Conservation (phyloP, 92 coral and sea anemone species). For the Epizoanthus rinbou region DNA sequence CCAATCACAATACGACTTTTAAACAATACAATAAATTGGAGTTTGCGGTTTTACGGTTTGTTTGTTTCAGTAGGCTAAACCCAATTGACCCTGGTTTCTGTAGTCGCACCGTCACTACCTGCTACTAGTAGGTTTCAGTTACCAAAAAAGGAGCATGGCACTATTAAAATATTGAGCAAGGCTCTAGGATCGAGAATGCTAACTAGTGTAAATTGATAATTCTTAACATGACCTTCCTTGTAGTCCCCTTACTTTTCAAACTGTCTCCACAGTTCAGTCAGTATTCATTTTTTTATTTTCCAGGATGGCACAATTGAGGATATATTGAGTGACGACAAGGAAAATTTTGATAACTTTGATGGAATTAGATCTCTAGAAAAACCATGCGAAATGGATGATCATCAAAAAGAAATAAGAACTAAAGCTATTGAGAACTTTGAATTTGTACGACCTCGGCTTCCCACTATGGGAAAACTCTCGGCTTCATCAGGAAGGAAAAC, state of each 20-base stretch:
- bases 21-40: too few species aligned
- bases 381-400: conserved; percentile 24
- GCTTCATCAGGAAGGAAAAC: conserved; percentile 33
- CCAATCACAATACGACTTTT: too few species aligned
- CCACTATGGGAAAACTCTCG: conserved; percentile 65
- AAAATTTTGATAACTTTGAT: conserved; percentile 51
- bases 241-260: too few species aligned
- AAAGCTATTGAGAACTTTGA: conserved; percentile 57
- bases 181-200: too few species aligned
- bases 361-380: conserved; percentile 31
- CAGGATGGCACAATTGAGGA: conserved; percentile 70
- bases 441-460: conserved; percentile 77
- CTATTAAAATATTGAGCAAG: too few species aligned
- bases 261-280: background rate
- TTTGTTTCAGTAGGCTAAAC: too few species aligned
- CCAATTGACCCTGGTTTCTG: too few species aligned
- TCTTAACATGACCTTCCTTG: too few species aligned
- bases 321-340: conserved; percentile 59
- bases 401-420: conserved; percentile 18
- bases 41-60: too few species aligned
- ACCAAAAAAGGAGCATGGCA: background rate
- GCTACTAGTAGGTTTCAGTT: too few species aligned
- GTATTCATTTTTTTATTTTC: background rate
- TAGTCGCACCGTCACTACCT: too few species aligned
- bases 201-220: too few species aligned